These are phyloP conservation scores for Ctenochaetus hawaiiensis DNA, from an alignment of 2,797 vertebrate genomes.

Conservation along the genomic window DNA sequence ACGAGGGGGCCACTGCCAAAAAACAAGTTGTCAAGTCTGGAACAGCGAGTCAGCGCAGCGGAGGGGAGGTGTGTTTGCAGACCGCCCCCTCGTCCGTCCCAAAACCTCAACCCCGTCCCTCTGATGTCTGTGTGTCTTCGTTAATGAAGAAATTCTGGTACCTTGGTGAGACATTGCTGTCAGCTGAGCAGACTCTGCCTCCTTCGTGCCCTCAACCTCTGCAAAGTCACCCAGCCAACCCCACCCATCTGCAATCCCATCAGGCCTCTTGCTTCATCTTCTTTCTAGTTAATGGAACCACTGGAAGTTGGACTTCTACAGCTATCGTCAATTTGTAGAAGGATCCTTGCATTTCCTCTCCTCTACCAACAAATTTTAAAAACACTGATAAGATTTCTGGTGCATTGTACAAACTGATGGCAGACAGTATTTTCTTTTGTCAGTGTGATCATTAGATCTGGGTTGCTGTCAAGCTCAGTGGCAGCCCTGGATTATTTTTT, in stretches of 20 bases:
- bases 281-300: background rate
- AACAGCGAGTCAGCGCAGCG: constrained; percentile 69
- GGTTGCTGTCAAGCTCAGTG: background rate
- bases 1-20: constrained; percentile 72
- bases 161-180: constrained; percentile 89
- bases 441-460: background rate
- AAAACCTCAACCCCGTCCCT: constrained; percentile 70
- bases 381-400: background rate
- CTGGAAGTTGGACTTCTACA: background rate
- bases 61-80: constrained; percentile 82
- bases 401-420: background rate
- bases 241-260: constrained; percentile 57
- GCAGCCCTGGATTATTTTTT: background rate
- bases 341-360: background rate
- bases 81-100: constrained; percentile 67
- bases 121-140: constrained; percentile 88
- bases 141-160: constrained; percentile 91
- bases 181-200: constrained; percentile 85
- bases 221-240: constrained; percentile 48
- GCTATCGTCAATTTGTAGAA: background rate
- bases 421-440: background rate
- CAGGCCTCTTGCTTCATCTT: constrained; percentile 36
- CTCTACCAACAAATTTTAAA: background rate
- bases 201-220: constrained; percentile 66
- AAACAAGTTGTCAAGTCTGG: constrained; percentile 83